These are phyloP conservation scores for Drosophila miranda DNA, from an alignment of 1,140 invertebrate species.

Conservation along the genomic window DNA sequence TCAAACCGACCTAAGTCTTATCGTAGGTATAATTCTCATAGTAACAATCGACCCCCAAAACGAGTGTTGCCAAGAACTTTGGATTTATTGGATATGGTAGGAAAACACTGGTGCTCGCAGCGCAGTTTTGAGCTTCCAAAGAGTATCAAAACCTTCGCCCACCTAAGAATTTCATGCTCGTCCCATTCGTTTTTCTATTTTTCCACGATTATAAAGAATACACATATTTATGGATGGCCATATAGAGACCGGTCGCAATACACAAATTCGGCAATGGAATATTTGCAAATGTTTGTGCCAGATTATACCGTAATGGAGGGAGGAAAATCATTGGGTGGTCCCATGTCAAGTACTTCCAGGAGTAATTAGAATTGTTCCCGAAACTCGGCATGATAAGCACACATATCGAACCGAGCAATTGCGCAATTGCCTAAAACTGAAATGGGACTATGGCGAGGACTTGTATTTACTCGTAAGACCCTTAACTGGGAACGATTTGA, in stretches of 20 bases:
- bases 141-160: no score
- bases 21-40: no score
- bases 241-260: slow-evolving; percentile 25
- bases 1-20: no score
- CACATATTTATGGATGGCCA: slow-evolving; percentile 51
- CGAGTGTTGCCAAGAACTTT: no score
- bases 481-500: no score
- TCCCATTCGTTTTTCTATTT: slow-evolving; percentile 16
- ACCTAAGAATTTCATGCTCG: slow-evolving; percentile 6
- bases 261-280: slow-evolving; percentile 31
- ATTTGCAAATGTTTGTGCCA: slow-evolving; percentile 27
- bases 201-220: slow-evolving; percentile 59
- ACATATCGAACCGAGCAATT: background rate
- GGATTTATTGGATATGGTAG: no score
- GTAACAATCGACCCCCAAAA: no score
- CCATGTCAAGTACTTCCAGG: slow-evolving; percentile 33
- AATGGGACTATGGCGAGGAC: no score
- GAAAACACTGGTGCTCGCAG: no score
- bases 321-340: slow-evolving; percentile 17
- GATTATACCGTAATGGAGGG: background rate
- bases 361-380: slow-evolving; percentile 55
- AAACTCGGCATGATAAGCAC: slow-evolving; percentile 32
- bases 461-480: no score
- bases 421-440: slow-evolving; percentile 8
- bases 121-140: no score